Percentiles rank a stretch among this genome's conserved stretches.
phyloP scores from a whole-genome alignment of 2,797 vertebrate genomes.

The Gouania willdenowi region DNA sequence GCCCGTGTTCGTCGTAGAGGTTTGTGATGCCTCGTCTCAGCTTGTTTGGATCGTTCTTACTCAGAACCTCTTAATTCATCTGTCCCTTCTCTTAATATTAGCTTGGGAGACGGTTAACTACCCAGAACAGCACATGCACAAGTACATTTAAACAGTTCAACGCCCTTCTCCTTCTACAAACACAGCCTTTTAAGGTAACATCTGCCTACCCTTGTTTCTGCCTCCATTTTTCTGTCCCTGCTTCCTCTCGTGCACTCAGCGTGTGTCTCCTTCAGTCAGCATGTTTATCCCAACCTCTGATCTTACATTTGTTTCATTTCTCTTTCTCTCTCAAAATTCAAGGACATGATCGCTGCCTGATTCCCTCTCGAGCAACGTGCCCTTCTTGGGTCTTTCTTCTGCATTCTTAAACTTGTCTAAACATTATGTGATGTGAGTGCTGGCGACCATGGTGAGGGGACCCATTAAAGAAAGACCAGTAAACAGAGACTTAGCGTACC shows the following conservation, averaged over 20 bases:
- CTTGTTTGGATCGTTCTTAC: too few relatives aligned
- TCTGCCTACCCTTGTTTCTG: conserved; percentile 32
- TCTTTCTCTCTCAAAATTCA: conserved; percentile 1
- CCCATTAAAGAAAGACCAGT: too few relatives aligned
- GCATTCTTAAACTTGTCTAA: conserved; percentile 12
- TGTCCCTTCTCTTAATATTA: conserved; percentile 12
- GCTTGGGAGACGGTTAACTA: conserved; percentile 36
- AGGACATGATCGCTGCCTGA: too few relatives aligned
- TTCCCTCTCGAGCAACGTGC: conserved; percentile 15
- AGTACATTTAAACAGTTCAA: conserved; percentile 46
- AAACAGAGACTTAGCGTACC: conserved; percentile 23
- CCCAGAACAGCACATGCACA: conserved; percentile 15
- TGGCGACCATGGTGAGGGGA: too few relatives aligned
- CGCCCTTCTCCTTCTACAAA: conserved; percentile 44
- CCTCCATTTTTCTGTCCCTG: conserved; percentile 17
- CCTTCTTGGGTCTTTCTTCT: conserved; percentile 25
- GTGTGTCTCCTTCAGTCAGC: background rate
- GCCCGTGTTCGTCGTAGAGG: too few relatives aligned
- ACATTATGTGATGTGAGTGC: conserved; percentile 18
- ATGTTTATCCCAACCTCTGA: conserved; percentile 1
- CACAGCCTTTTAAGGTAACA: conserved; percentile 71
- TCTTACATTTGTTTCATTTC: conserved; percentile 8
- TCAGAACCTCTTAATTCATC: conserved; percentile 1
- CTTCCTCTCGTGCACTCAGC: conserved; percentile 11
- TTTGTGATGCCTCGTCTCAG: too few relatives aligned